phyloP scores from a whole-genome alignment of 2,888 invertebrate species.

The Plagodis dolabraria region DNA sequence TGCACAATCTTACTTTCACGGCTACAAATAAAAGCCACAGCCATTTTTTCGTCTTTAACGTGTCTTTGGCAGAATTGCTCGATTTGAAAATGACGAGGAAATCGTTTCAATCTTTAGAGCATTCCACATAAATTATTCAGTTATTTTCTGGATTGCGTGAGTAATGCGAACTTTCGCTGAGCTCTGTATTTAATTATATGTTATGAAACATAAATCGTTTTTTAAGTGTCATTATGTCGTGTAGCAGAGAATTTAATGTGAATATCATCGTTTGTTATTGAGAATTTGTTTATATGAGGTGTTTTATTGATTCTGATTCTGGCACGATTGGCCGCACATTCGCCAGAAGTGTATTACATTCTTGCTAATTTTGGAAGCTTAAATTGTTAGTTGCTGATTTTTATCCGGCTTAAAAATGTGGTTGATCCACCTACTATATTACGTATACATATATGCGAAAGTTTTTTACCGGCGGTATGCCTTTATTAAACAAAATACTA shows the following conservation, averaged over 20 bases:
- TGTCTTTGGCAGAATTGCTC: constrained; percentile 22
- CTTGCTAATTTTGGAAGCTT: background rate
- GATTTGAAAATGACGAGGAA: constrained; percentile 18
- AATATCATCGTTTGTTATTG: constrained; percentile 5
- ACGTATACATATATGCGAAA: too few relatives aligned
- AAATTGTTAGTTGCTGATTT: too few relatives aligned
- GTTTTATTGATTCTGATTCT: constrained; percentile 10
- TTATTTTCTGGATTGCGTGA: constrained; percentile 25
- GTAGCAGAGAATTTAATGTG: constrained; percentile 25
- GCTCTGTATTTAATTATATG: constrained; percentile 29
- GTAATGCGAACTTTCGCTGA: constrained; percentile 29
- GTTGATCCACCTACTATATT: too few relatives aligned
- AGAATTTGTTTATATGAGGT: constrained; percentile 4
- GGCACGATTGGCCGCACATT: background rate
- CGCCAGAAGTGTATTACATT: too few relatives aligned
- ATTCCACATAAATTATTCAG: constrained; percentile 31
- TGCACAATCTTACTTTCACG: constrained; percentile 58
- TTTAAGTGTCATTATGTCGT: constrained; percentile 31
- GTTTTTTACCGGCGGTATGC: too few relatives aligned
- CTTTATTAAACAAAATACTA: too few relatives aligned
- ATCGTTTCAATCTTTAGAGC: constrained; percentile 25
- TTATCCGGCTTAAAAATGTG: too few relatives aligned
- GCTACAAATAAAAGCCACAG: constrained; percentile 51
- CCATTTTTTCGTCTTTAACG: constrained; percentile 42
- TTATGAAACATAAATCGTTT: constrained; percentile 35